phyloP scores from a whole-genome alignment of 2,113 vertebrate genomes.

The Nettapus auritus region DNA sequence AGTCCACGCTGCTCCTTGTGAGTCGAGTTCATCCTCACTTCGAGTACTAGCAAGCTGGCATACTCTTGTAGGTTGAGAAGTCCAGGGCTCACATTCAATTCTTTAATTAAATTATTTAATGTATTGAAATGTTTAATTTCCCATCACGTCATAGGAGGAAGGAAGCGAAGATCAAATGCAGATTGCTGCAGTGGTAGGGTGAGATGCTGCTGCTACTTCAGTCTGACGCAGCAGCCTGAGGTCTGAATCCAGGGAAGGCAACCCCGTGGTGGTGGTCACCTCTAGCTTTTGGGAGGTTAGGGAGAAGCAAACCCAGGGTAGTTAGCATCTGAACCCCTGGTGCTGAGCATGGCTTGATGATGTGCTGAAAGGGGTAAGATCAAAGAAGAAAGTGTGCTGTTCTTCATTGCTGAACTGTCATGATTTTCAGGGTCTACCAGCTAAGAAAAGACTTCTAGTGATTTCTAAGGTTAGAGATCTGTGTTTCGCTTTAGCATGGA shows the following conservation, averaged over 20 bases:
- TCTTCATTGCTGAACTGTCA: not conserved
- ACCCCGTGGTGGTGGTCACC: not conserved
- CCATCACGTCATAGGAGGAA: not conserved
- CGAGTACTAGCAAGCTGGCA: not conserved
- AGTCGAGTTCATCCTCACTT: not conserved
- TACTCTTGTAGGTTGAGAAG: not conserved
- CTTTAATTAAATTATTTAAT: not conserved
- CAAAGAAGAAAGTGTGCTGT: not conserved
- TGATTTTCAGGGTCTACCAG: not conserved
- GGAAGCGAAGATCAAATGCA: not conserved
- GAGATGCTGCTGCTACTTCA: not conserved
- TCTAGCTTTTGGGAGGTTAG: not conserved
- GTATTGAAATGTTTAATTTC: not conserved
- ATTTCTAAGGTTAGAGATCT: not conserved
- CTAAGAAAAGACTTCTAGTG: not conserved
- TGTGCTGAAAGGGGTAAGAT: not conserved
- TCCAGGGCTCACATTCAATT: not conserved
- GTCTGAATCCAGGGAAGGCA: not conserved
- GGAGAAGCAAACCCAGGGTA: not conserved
- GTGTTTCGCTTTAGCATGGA: not conserved
- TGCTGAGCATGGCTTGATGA: not conserved
- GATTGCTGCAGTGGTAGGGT: not conserved
- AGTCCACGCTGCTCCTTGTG: not conserved
- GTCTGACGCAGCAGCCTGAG: not conserved
- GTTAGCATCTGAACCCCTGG: not conserved